phyloP scores from a whole-genome alignment of 2,113 vertebrate species.

The Elanoides forficatus region DNA sequence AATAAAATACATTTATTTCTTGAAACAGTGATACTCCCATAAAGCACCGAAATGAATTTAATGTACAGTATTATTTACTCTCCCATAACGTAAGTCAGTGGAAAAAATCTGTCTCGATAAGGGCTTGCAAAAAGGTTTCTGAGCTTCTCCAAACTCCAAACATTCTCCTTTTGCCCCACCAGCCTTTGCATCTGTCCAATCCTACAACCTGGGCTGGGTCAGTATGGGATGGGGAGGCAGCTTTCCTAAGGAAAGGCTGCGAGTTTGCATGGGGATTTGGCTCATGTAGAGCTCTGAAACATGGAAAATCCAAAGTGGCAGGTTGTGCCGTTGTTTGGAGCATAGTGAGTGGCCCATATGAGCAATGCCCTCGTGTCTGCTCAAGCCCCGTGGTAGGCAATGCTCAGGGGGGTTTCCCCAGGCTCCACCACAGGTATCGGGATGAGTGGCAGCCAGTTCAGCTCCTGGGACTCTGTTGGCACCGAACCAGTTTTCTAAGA shows the following conservation, averaged over 20 bases:
- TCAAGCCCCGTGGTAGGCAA: rapidly evolving
- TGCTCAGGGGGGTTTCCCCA: background rate
- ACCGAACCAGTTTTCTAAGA: background rate
- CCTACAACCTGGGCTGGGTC: background rate
- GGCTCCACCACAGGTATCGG: background rate
- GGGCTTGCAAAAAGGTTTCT: background rate
- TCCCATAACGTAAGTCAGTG: rapidly evolving
- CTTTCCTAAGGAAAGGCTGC: background rate
- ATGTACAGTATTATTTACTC: background rate
- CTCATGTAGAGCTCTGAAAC: background rate
- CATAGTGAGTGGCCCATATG: too few species aligned
- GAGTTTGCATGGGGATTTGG: background rate
- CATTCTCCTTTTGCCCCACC: background rate
- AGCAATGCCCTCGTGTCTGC: background rate
- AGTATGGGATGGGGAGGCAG: rapidly evolving
- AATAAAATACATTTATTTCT: background rate
- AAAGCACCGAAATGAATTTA: background rate
- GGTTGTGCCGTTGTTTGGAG: rapidly evolving
- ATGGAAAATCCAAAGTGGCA: too few species aligned
- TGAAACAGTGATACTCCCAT: background rate
- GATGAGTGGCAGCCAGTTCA: rapidly evolving
- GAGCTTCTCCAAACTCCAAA: background rate
- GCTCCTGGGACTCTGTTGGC: background rate
- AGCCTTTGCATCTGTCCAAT: background rate
- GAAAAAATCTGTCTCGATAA: background rate